These are phyloP conservation scores for Pristionchus arcanus DNA, from an alignment of 2,888 invertebrate genomes.

Conservation along the genomic window DNA sequence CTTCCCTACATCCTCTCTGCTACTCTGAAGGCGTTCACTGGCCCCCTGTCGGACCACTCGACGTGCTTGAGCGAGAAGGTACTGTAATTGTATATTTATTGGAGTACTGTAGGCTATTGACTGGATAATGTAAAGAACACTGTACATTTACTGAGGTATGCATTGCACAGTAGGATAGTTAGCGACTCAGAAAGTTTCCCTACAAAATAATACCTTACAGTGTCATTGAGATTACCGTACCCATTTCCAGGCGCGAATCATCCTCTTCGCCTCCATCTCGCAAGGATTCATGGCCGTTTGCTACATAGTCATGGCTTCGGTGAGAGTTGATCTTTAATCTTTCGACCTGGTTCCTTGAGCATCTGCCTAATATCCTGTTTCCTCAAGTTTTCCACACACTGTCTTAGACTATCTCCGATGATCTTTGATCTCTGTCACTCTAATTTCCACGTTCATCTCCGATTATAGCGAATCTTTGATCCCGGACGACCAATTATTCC, in stretches of 20 bases:
- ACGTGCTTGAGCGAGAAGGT: constrained; percentile 64
- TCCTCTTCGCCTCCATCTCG: constrained; percentile 64
- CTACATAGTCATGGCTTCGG: constrained; percentile 64
- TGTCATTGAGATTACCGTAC: not conserved
- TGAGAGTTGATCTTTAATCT: constrained; percentile 55
- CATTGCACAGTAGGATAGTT: too few species aligned
- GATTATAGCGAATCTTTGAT: too few species aligned
- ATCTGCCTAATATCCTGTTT: too few species aligned
- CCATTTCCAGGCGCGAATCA: constrained; percentile 60
- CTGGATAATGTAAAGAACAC: too few species aligned
- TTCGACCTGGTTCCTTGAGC: not conserved
- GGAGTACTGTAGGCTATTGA: too few species aligned
- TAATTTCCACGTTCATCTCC: too few species aligned
- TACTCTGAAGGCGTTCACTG: constrained; percentile 64
- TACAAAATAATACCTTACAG: not conserved
- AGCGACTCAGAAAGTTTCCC: too few species aligned
- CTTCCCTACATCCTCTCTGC: constrained; percentile 65
- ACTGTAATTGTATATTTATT: not conserved
- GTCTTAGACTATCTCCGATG: not conserved
- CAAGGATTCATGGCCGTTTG: constrained; percentile 69
- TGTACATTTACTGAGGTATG: too few species aligned
- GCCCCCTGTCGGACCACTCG: constrained; percentile 66
- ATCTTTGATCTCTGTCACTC: not conserved
- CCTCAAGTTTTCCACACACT: not conserved
- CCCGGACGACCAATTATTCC: too few species aligned